phyloP scores from a whole-genome alignment of 2,797 vertebrate genomes.

The Sus cebifrons region DNA sequence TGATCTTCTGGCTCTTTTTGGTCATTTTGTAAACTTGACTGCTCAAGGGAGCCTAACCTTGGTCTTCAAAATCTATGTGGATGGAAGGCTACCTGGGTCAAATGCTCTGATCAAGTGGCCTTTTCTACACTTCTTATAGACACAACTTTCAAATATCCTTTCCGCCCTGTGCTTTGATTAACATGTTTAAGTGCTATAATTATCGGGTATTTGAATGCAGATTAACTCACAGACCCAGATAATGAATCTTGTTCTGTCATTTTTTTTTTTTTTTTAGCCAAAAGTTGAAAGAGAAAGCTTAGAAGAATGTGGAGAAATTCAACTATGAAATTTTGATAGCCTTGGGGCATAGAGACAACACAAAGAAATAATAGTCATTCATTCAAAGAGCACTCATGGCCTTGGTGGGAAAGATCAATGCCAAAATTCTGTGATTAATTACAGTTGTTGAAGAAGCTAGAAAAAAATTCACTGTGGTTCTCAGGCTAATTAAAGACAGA shows the following conservation, averaged over 20 bases:
- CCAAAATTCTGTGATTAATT: conserved; percentile 83
- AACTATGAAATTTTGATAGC: conserved; percentile 73
- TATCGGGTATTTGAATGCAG: conserved; percentile 58
- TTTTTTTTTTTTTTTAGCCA: conserved; percentile 76
- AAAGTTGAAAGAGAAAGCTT: conserved; percentile 79
- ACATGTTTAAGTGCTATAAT: conserved; percentile 58
- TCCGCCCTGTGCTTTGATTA: conserved; percentile 32
- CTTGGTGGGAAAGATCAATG: conserved; percentile 69
- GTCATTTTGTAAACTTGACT: conserved; percentile 45
- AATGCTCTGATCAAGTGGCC: background rate
- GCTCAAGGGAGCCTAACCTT: background rate
- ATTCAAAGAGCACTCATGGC: conserved; percentile 69
- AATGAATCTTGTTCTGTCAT: conserved; percentile 66
- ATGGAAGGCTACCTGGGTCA: background rate
- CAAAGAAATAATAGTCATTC: conserved; percentile 74
- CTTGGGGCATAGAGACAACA: conserved; percentile 72
- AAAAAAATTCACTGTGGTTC: conserved; percentile 37
- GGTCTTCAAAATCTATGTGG: background rate
- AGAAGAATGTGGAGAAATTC: conserved; percentile 76
- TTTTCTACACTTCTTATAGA: conserved; percentile 8
- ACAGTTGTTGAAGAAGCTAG: conserved; percentile 72
- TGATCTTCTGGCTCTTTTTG: background rate
- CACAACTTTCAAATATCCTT: conserved; percentile 30
- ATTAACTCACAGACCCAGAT: conserved; percentile 64
- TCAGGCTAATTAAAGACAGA: conserved; percentile 71